Base-by-base conservation (phyloP, 2,797 vertebrate species). In the Halcyon chelicuti region DNA sequence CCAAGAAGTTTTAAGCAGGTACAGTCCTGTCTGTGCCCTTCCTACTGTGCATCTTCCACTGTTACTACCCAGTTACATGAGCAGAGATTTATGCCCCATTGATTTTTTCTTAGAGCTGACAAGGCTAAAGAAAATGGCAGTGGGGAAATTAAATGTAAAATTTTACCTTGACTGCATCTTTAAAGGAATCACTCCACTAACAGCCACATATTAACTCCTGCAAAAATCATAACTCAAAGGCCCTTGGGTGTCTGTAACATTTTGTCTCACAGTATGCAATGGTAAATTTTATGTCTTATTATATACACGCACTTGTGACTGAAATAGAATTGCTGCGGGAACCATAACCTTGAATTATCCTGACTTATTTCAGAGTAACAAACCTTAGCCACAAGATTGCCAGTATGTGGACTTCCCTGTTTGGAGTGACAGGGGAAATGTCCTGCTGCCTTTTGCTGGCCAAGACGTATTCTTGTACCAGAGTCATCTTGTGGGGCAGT, bases 261-360 rank as follows among this genome's bases (percentile, higher is more conserved):
- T 96, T 91, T 83, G 62, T 90, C 75, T 55, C 62, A 49, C 42
- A 18, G 91, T 66, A 57, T 40, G 68, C 3, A 4, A 88, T 70
- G 47, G 46, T 88, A 81, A 88, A 85, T 93, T 94, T 78, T 78
- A 95, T 91, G 40, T 81, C 68, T 88, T 78, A 35, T n/a, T 90
- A 54, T 86, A 75, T 39, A 65, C 49, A 71, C 39, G 44, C 20
- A 10, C n/a, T 75, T 75, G 46, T 33, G 12, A 74, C 93, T 92
- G 83, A 93, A 90, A 84, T 90, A 73, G 1, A 86, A 66, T 55
- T 93, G 55, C 79, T 93, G 94, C 81, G 73, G 76, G 82, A 94
- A 84, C 55, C 60, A 63, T 84, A 95, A 76, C 73, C 73, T 94
- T 86, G 76, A 94, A 94, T 94, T 94, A 94, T 88, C 58, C 91